These are phyloP conservation scores for Eurypyga helias DNA, from an alignment of 2,113 vertebrate genomes.

Conservation along the genomic window DNA sequence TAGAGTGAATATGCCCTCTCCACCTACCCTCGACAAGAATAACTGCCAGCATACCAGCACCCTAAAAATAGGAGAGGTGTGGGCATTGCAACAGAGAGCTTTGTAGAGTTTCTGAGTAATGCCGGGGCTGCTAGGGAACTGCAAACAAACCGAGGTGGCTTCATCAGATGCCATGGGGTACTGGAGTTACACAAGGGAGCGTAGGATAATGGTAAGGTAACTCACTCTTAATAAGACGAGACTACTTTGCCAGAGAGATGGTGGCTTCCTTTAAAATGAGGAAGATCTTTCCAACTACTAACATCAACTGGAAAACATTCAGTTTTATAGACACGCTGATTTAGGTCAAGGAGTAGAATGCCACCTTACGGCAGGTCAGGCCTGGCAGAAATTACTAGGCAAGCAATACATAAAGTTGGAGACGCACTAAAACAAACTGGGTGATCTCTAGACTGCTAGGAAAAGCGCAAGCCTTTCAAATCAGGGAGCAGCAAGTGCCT, in stretches of 20 bases:
- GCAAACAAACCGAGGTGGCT: slow-evolving; percentile 30
- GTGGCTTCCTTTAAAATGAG: background rate
- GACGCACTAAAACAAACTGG: slow-evolving; percentile 13
- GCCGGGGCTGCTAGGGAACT: slow-evolving; percentile 25
- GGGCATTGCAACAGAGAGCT: slow-evolving; percentile 11
- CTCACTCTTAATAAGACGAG: background rate
- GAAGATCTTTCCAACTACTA: background rate
- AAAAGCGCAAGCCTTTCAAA: slow-evolving; percentile 15
- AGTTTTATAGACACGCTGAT: background rate
- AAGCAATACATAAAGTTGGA: background rate
- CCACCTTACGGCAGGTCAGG: background rate
- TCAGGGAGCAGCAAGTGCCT: background rate
- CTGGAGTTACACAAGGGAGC: background rate
- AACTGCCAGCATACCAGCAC: background rate
- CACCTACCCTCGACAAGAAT: background rate
- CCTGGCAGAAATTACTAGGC: background rate
- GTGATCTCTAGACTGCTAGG: background rate
- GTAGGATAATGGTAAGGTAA: background rate
- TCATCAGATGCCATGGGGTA: background rate
- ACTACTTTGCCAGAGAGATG: background rate
- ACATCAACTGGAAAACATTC: background rate
- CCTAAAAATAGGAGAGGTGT: slow-evolving; percentile 59
- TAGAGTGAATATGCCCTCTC: background rate
- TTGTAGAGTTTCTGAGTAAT: slow-evolving; percentile 5
- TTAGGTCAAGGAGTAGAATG: background rate